phyloP scores from a whole-genome alignment of 2,797 vertebrate species.

The Lophius americanus region DNA sequence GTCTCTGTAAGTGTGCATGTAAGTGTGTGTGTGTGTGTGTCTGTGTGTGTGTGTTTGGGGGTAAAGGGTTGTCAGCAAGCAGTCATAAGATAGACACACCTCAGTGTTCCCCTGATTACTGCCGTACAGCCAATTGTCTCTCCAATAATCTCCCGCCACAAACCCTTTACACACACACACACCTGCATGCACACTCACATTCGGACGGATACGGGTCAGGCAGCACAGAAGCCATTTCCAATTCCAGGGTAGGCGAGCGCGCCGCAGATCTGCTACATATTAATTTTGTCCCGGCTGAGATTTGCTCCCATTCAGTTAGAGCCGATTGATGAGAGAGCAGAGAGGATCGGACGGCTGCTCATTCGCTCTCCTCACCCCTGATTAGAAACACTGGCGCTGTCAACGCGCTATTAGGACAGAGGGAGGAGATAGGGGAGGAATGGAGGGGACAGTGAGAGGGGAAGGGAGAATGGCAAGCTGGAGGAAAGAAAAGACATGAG shows the following conservation, averaged over 20 bases:
- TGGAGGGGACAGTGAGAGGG: conserved; percentile 3
- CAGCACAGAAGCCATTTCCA: conserved; percentile 84
- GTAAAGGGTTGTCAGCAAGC: conserved; percentile 77
- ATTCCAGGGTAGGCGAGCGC: conserved; percentile 83
- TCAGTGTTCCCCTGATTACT: conserved; percentile 93
- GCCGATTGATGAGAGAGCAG: conserved; percentile 99
- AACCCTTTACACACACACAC: conserved; percentile 54
- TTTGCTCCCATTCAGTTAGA: conserved; percentile 97
- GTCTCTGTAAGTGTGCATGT: conserved; percentile 56
- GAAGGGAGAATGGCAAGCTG: neutral
- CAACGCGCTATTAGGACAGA: conserved; percentile 86
- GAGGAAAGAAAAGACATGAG: neutral
- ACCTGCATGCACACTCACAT: conserved; percentile 28
- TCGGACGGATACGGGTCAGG: conserved; percentile 67
- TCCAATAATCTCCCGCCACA: conserved; percentile 85
- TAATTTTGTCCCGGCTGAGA: conserved; percentile 95
- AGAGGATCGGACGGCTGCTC: conserved; percentile 97
- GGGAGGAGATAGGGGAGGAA: conserved; percentile 11
- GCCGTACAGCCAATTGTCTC: conserved; percentile 86
- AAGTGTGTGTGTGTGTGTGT: conserved; percentile 17
- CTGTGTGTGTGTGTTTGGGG: conserved; percentile 29
- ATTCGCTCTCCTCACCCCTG: conserved; percentile 99
- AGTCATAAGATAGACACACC: conserved; percentile 87
- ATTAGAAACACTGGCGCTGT: conserved; percentile 96
- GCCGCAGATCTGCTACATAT: conserved; percentile 97